A percentile compares a stretch with the other conserved stretches of the same genome.
phyloP scores from a whole-genome alignment of 2,797 vertebrate species.

The Euphonia xanthogaster region DNA sequence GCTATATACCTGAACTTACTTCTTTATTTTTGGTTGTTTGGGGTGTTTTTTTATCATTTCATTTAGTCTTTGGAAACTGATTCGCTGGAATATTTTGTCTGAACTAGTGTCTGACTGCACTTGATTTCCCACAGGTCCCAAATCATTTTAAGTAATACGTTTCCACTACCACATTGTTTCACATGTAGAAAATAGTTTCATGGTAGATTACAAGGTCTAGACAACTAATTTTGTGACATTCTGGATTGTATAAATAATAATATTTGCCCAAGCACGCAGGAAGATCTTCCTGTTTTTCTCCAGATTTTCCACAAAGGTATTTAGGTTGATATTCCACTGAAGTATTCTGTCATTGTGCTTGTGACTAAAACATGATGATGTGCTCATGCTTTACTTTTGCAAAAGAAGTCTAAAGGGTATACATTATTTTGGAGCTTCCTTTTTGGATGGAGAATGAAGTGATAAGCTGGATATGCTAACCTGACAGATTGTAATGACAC shows the following conservation, averaged over 20 bases:
- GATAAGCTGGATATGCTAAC: neutral
- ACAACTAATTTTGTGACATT: neutral
- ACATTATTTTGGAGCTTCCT: neutral
- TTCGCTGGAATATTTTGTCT: neutral
- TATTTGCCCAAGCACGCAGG: neutral
- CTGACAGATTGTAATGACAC: neutral
- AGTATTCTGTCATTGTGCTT: neutral
- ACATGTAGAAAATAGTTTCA: neutral
- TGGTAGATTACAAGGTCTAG: neutral
- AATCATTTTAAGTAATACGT: neutral
- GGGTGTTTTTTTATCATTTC: neutral
- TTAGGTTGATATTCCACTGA: neutral
- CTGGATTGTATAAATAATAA: neutral
- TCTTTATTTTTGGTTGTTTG: neutral
- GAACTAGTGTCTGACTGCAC: neutral
- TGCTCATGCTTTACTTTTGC: neutral
- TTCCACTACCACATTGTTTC: neutral
- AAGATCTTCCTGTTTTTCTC: neutral
- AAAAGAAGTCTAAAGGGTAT: neutral
- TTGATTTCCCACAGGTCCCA: neutral
- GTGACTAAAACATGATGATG: neutral
- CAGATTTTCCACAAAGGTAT: neutral
- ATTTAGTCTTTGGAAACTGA: neutral
- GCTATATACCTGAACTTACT: fast-evolving
- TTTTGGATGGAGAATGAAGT: neutral